Evolutionary conservation across 2,797 vertebrate species (phyloP), one percentile per base, ranked within the genome.

Genomic region (Darevskia nairensis): DNA sequence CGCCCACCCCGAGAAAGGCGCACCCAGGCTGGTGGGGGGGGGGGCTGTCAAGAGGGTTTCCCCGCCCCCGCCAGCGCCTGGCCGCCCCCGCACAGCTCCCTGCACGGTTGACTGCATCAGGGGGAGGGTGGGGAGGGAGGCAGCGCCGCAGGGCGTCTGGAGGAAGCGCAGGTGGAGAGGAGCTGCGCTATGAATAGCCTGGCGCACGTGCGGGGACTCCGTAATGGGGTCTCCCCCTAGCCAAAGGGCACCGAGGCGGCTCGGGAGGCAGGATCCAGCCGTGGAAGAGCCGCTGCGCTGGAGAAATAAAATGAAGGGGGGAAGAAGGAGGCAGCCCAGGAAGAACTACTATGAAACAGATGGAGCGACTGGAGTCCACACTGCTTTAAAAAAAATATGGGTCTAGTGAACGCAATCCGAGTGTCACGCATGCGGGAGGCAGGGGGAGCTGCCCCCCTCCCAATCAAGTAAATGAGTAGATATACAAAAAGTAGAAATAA

Each of bases 191-290:
- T 13, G 78, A 81, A 74, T 44, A 87, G 78, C 50, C 15, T 1
- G 0, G 32, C 32, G 25, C 77, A 39, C 78, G 78, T 87, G 86
- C 76, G 13, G 68, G 27, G 78, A 87, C 68, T 81, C 46, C 86
- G 25, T 23, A 61, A 71, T 81, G 27, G 78, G 76, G 86, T 29
- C 68, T 87, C 68, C 86, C 85, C 13, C 2, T 3, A n/a, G 15
- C 72, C 84, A 2, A 39, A 59, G 82, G 82, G 68, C 21, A 27
- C 9, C 32, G 4, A 5, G 55, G 80, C 19, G 17, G n/a, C 9
- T 32, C 21, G 17, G 15, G 29, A 59, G 29, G 50, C 78, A 11
- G 1, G 78, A 7, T 27, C 2, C 3, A 8, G 21, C n/a, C 21
- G 10, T 0, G 13, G n/a, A 29, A 6, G 13, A 9, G 71, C 44